Evolutionary conservation across 2,797 vertebrate species (phyloP), one percentile per base, ranked within the genome.

Genomic region (Okamejei kenojei): DNA sequence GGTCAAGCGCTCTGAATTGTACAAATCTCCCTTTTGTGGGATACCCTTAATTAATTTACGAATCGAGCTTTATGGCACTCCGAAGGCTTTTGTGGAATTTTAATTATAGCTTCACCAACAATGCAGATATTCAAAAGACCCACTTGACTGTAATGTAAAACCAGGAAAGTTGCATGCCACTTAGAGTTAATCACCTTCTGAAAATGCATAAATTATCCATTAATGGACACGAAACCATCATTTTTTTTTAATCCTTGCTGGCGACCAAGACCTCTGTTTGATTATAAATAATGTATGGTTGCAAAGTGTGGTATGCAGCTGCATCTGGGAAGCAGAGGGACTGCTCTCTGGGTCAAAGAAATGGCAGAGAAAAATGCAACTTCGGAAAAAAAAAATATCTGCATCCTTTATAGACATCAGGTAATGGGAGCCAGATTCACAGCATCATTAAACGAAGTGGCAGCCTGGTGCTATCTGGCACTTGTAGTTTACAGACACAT

Each of bases 331-430:
- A 95, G 94, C 94, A 93, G 93, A 93, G 95, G 95, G 93, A 93
- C 94, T 96, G 95, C 94, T 95, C 96, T 94, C 0, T 38, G 93
- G 96, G 96, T 96, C 96, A 96, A 93, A 94, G 0, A 0, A 94
- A 94, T 96, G 95, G 95, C 96, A 97, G 95, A 96, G 96, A 97
- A 97, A 97, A 97, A 96, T 96, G 96, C 65, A 92, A 38, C 90
- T 95, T 96, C 94, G 93, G 95, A 96, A 96, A 96, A 95, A 93
- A 95, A 96, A 96, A 95, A 94, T 93, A 94, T 84, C 93, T 94
- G 90, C 77, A 79, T 96, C 95, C 94, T 94, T 93, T 95, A 95
- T 94, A 94, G 95, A 94, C 95, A 96, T 95, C 95, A 96, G 96
- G 95, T 96, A 96, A 96, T 95, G 94, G 35, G 21, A 29, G 35